Conservation (phyloP, 92 coral and sea anemone genomes). For the Palythoa caribaeorum region DNA sequence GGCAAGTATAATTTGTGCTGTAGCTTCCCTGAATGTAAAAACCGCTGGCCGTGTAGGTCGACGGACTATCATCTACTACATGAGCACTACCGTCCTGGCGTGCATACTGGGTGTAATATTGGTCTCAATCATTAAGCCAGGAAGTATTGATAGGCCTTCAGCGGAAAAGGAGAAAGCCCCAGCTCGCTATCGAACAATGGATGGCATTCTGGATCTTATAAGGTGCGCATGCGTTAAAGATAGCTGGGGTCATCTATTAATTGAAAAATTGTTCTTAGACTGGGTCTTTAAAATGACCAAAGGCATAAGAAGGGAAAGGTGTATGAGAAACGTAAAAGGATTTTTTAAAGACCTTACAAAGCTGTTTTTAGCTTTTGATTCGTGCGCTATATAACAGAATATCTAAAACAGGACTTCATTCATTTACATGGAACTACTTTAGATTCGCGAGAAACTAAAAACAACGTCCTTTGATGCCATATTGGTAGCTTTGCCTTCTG, state of each 20-base stretch:
- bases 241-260: not conserved
- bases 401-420: too few species aligned
- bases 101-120: slow-evolving; percentile 86
- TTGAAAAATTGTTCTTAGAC: too few species aligned
- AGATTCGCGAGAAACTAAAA: too few species aligned
- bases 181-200: slow-evolving; percentile 75
- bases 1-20: slow-evolving; percentile 87
- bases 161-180: slow-evolving; percentile 35
- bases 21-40: slow-evolving; percentile 82
- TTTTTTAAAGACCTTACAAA: too few species aligned
- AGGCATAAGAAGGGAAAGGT: too few species aligned
- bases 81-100: slow-evolving; percentile 83
- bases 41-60: slow-evolving; percentile 92
- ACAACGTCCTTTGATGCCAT: too few species aligned
- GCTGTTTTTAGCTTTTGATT: too few species aligned
- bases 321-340: too few species aligned
- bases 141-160: slow-evolving; percentile 61
- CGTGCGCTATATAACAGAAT: too few species aligned
- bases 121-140: slow-evolving; percentile 85
- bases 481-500: too few species aligned
- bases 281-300: too few species aligned
- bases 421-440: too few species aligned
- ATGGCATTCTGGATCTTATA: slow-evolving; percentile 86
- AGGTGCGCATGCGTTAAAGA: slow-evolving; percentile 61
- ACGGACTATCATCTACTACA: slow-evolving; percentile 84